Evolutionary conservation across 2,797 vertebrate species (phyloP), one percentile per base, ranked within the genome.

Genomic region (Rhinoraja longicauda): DNA sequence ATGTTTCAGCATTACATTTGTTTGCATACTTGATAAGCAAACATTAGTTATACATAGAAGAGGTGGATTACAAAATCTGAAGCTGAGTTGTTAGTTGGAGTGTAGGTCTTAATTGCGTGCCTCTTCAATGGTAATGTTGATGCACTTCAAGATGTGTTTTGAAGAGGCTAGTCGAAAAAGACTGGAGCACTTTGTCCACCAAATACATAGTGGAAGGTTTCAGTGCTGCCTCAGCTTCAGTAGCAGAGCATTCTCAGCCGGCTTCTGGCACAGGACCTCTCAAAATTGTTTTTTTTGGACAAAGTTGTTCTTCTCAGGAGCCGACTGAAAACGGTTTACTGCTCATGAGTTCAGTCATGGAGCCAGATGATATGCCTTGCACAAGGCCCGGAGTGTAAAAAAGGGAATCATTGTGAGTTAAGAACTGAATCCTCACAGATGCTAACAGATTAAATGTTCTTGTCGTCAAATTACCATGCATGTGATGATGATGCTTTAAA

Each of bases 211-310:
- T 7, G 21, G 13, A 29, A 75, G 29, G 81, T 84, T 84, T 84
- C 53, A 59, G 24, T n/a, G 24, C 39, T 75, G 39, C 36, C 29
- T n/a, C 36, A 73, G 12, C 64, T 53, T 45, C 21, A 13, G 36
- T 75, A 73, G 12, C 39, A 92, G 39, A 29, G 36, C 29, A 53
- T 92, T 53, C 70, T 29, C 13, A 92, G 70, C 70, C 45, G 70
- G 4, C 12, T 75, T 75, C 13, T 53, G 70, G 70, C 90, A 92
- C 90, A 57, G 67, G 12, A 53, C 26, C 39, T 73, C 72, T 75
- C 39, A 92, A 26, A 17, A 53, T 21, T 75, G 90, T 75, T 92
- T 92, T 75, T 45, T 75, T 92, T 75, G 90, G 70, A 91, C 15
- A 10, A 53, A 45, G 24, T 39, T 73, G 12, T 59, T 62, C 82